Evolutionary conservation across 2,888 invertebrate species (phyloP).

Genomic region (Tridacna crocea): DNA sequence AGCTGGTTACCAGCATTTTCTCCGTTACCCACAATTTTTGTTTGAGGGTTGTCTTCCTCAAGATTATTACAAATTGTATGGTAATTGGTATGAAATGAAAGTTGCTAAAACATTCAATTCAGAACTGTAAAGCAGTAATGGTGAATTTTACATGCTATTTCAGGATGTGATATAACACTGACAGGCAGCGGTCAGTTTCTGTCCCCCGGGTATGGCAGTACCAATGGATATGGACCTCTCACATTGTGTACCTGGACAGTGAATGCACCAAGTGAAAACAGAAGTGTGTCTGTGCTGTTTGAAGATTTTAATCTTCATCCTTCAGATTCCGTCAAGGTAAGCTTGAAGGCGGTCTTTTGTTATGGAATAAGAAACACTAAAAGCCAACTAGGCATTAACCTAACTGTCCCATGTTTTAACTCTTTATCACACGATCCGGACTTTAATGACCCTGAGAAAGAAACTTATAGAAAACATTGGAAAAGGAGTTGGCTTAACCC

Average conservation of each 20-base stretch:
- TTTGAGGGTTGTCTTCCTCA: no score
- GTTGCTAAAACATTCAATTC: not conserved
- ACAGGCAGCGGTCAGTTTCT: constrained; percentile 44
- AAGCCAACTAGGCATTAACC: not conserved
- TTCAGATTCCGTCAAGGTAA: constrained; percentile 24
- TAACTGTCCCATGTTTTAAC: not conserved
- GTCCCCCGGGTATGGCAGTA: constrained; percentile 53
- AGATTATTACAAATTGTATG: no score
- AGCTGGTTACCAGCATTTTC: no score
- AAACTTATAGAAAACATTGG: not conserved
- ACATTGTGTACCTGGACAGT: constrained; percentile 44
- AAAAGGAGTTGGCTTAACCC: not conserved
- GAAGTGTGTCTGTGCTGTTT: constrained; percentile 52
- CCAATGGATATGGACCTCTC: constrained; percentile 42
- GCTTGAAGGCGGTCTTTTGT: not conserved
- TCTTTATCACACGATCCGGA: not conserved
- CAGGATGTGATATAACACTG: constrained; percentile 45
- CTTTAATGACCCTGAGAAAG: not conserved
- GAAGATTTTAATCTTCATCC: constrained; percentile 44
- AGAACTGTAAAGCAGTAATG: not conserved
- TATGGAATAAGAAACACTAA: not conserved
- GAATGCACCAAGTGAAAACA: constrained; percentile 33
- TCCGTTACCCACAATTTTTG: no score
- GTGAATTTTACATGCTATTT: not conserved
- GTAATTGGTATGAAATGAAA: no score